Conservation (phyloP, 2,113 vertebrate genomes). For the Bufo bufo region DNA sequence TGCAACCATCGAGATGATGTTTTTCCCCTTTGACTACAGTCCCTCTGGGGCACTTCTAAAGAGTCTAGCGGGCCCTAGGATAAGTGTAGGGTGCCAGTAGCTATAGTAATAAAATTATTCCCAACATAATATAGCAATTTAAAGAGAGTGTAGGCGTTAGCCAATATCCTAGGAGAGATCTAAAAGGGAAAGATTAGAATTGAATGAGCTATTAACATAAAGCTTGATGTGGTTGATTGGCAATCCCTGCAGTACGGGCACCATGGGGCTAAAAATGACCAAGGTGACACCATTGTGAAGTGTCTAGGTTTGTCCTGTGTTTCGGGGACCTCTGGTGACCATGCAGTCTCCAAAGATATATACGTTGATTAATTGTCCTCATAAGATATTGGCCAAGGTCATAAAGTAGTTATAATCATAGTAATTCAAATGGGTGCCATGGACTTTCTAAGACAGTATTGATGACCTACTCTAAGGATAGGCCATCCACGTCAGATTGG, state of each 20-base stretch:
- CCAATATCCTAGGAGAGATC: neutral
- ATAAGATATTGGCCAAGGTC: too few relatives aligned
- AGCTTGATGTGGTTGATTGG: neutral
- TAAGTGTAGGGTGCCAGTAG: neutral
- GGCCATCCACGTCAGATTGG: too few relatives aligned
- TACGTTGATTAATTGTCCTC: neutral
- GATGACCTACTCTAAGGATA: too few relatives aligned
- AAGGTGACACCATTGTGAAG: neutral
- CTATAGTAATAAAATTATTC: neutral
- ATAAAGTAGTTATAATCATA: too few relatives aligned
- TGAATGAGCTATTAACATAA: neutral
- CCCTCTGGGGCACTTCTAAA: neutral
- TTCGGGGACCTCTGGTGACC: neutral
- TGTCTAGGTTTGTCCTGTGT: neutral
- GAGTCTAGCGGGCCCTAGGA: neutral
- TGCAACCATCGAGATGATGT: neutral
- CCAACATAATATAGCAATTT: neutral
- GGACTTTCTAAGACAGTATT: too few relatives aligned
- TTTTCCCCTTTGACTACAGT: neutral
- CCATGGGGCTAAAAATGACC: neutral
- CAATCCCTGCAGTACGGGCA: neutral
- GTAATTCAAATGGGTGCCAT: too few relatives aligned
- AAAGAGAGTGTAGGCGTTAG: neutral
- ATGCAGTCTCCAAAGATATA: neutral
- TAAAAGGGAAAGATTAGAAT: neutral